Base-by-base conservation (phyloP, 1,140 invertebrate genomes). In the Lordiphosa stackelbergi region DNA sequence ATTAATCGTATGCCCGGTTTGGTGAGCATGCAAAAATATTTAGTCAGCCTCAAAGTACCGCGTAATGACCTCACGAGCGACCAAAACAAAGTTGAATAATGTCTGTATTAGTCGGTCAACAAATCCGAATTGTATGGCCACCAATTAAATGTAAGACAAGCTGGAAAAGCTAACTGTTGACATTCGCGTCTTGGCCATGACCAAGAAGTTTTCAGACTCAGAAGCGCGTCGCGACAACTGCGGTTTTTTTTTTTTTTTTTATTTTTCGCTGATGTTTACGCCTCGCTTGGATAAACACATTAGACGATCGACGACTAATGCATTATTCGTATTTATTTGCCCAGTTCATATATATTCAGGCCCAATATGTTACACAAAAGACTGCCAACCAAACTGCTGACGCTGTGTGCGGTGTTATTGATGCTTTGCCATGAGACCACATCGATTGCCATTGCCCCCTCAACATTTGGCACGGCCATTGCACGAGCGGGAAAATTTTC, bases 391-490 rank as follows among this genome's bases (percentile, higher is more conserved):
- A 37, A 9, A 13, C 51, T 81, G 16, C 46, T 66, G 16, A 60
- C 66, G 28, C 61, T 71, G 4, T 55, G 48, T 10, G 11, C 62
- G 38, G 51, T 51, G 6, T 2, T 77, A 8, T 19, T 83, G n/a
- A 51, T 78, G 11, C 28, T 69, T 41, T 73, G 72, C 51, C 55
- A 69, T 46, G 53, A 69, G 37, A 35, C 62, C 51, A 38, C 54
- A 8, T 60, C 84, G 12, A 81, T 88, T 43, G 89, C 90, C 8
- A 87, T 91, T 38, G 90, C 90, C 22, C 90, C 90, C 3, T 90
- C 90, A 0, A 89, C 90, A 4, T 88, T 91, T 35, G 90, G 90
- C 6, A 90, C 90, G 38, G 90, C 90, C 7, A 90, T 91, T 13
- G 89, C 88, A 13, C 90, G 90, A 58, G 90, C 90, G 9, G 90